Evolutionary conservation across 1,140 invertebrate species (phyloP), one percentile per base, ranked within the genome.

Genomic region (Thaumetopoea pityocampa): DNA sequence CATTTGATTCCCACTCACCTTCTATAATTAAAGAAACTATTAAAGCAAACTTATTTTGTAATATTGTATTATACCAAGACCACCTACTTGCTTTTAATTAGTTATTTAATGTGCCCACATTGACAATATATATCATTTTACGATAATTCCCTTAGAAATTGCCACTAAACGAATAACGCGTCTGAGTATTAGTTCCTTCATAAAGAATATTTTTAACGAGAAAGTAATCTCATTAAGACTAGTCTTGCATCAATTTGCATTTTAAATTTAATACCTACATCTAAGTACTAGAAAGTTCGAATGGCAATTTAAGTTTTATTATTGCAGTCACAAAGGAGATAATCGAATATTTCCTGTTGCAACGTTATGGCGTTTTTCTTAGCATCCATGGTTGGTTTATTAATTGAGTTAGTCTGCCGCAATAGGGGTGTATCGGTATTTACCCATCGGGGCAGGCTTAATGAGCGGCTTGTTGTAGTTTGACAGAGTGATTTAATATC

Each of bases 401-500:
- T 73, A 61, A 70, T 70, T 67, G 58, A 65, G 62, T 70, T 51
- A 53, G 50, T 65, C 45, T 48, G 28, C 28, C 54, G 45, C 56
- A 55, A 68, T 66, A 49, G 61, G 45, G 63, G 55, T 48, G 63
- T 71, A 66, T 67, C 56, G 47, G 54, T 63, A 51, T 67, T 68
- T 61, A 57, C 49, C 51, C 56, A 61, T 59, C 51, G 54, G 56
- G 56, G 51, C 44, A 48, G 47, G 42, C 49, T 67, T 76, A 81
- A 81, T 79, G 65, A 70, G 63, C 54, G 58, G 67, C 62, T 71
- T 66, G 71, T 72, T 66, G 64, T 66, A 73, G 68, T 76, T 71
- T 79, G 70, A 82, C 74, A 69, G 60, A 71, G 70, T 71, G 74
- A 82, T 79, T 79, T 78, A 82, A 71, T 70, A 72, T 68, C 54